A percentile compares a stretch with the other conserved stretches of the same genome.
These are phyloP conservation scores for Aplodontia rufa DNA, from an alignment of 2,113 vertebrate genomes.

Conservation along the genomic window DNA sequence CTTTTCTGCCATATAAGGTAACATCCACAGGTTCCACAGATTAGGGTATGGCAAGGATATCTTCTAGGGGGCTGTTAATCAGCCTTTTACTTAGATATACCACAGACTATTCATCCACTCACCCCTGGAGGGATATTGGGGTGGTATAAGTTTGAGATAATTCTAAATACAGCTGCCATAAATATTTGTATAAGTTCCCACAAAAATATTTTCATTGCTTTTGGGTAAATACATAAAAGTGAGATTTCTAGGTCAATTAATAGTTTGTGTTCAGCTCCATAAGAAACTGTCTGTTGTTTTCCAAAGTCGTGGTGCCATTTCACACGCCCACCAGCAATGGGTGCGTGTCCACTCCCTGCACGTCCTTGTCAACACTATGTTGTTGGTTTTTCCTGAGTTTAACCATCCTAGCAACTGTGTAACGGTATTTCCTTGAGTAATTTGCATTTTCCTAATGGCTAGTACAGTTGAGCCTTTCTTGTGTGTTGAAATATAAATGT, in stretches of 20 bases:
- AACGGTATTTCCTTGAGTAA: neutral
- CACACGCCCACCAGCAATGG: neutral
- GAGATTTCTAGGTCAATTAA: neutral
- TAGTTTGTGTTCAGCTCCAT: neutral
- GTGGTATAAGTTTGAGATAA: neutral
- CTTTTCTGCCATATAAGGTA: neutral
- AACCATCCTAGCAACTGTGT: neutral
- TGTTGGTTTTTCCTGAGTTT: slow-evolving; percentile 14
- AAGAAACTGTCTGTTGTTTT: neutral
- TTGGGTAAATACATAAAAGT: neutral
- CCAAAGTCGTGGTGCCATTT: neutral
- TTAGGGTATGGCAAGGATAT: neutral
- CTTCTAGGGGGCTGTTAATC: neutral
- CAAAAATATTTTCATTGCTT: slow-evolving; percentile 35
- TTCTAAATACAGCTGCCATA: neutral
- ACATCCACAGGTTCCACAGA: neutral
- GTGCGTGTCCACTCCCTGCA: neutral
- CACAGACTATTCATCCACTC: neutral
- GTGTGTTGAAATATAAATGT: slow-evolving; percentile 7
- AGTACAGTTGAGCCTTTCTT: neutral
- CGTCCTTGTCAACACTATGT: neutral
- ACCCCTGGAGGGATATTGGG: neutral
- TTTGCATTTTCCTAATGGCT: slow-evolving; percentile 9
- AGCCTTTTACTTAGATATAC: neutral
- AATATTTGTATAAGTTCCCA: neutral